These are phyloP conservation scores for Drosophila ercepeae DNA, from an alignment of 1,140 invertebrate genomes.

Conservation along the genomic window DNA sequence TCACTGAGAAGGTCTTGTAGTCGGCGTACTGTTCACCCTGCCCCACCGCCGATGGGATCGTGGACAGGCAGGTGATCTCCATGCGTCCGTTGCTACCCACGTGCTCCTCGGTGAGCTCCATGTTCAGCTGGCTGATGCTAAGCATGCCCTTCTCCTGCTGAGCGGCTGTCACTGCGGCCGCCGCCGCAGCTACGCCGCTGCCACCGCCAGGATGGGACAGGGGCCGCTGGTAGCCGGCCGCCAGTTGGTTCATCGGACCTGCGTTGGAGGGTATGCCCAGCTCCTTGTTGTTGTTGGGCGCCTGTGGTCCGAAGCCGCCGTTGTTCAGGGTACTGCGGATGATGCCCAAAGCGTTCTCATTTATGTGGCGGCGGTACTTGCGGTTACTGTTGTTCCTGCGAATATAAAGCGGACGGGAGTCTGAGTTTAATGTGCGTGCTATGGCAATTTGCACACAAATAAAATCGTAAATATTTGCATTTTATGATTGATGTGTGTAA, in stretches of 20 bases:
- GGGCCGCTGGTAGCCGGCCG: constrained; percentile 79
- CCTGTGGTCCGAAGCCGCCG: constrained; percentile 79
- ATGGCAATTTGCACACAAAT: constrained; percentile 72
- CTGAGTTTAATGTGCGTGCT: constrained; percentile 41
- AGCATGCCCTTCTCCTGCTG: constrained; percentile 82
- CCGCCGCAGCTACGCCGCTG: constrained; percentile 76
- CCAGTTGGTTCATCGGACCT: constrained; percentile 77
- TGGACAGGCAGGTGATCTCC: constrained; percentile 89
- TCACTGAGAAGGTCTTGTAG: constrained; percentile 87
- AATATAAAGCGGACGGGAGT: constrained; percentile 21
- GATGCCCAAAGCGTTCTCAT: constrained; percentile 78
- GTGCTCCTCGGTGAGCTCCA: constrained; percentile 87
- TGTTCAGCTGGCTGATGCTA: constrained; percentile 83
- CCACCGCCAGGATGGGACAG: constrained; percentile 78
- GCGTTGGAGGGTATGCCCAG: constrained; percentile 78
- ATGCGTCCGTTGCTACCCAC: constrained; percentile 87
- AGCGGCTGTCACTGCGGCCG: constrained; percentile 75
- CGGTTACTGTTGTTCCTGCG: constrained; percentile 71
- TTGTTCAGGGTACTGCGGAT: constrained; percentile 73
- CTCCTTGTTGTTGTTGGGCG: constrained; percentile 78
- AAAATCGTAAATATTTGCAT: constrained; percentile 80
- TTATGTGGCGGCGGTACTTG: constrained; percentile 80
- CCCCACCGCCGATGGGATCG: constrained; percentile 88
- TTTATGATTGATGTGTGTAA: constrained; percentile 77
- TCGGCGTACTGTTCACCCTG: constrained; percentile 88